A percentile compares a stretch with the other conserved stretches of the same genome.
These are phyloP conservation scores for Malaclemys terrapin DNA, from an alignment of 2,113 vertebrate species.

Conservation along the genomic window DNA sequence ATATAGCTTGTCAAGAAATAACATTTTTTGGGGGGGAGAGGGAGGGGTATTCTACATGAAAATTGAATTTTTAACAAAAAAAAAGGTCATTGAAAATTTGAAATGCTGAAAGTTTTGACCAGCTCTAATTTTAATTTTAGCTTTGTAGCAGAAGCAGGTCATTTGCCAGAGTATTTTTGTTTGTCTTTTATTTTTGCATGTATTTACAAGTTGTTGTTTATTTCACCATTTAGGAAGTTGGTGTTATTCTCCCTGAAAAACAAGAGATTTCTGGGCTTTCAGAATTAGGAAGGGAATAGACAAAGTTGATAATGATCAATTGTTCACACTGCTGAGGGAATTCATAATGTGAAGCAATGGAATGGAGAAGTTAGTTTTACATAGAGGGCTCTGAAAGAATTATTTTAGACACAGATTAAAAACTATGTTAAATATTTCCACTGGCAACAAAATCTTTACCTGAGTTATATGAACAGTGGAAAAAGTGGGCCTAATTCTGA, in stretches of 20 bases:
- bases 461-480: not conserved
- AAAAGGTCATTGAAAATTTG: not conserved
- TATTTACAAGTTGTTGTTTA: not conserved
- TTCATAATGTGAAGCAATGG: not conserved
- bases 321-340: conserved; percentile 1
- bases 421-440: not conserved
- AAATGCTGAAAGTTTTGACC: not conserved
- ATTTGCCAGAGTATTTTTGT: not conserved
- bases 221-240: not conserved
- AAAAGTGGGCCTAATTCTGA: not conserved
- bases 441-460: conserved; percentile 32
- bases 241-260: conserved; percentile 11
- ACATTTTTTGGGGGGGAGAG: not conserved
- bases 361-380: conserved; percentile 8
- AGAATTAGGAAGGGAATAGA: not conserved
- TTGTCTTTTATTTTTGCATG: not conserved
- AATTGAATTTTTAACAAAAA: not conserved
- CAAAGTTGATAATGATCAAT: conserved; percentile 24
- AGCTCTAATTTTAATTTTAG: not conserved
- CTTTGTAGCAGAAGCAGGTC: not conserved
- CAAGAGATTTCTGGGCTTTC: not conserved
- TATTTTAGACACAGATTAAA: conserved; percentile 4
- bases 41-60: not conserved
- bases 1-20: not conserved
- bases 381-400: not conserved